Evolutionary conservation across 2,113 vertebrate species (phyloP).

Genomic region (Ifrita kowaldi): DNA sequence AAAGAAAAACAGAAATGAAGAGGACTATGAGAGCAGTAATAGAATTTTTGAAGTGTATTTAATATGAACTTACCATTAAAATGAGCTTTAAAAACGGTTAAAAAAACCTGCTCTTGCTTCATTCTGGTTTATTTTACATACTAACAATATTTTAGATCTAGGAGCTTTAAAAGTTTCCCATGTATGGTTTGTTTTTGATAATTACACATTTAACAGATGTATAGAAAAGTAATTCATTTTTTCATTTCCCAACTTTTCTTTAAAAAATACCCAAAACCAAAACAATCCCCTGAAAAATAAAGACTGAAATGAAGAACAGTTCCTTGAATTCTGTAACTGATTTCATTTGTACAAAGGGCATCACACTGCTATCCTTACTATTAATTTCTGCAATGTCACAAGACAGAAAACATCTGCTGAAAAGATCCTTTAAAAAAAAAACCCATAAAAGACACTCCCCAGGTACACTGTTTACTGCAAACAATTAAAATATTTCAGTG

Average conservation of each 20-base stretch:
- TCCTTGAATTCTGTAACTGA: background rate
- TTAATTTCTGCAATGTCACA: background rate
- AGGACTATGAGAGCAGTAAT: background rate
- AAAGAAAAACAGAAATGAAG: background rate
- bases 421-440: background rate
- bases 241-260: background rate
- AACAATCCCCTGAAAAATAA: background rate
- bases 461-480: background rate
- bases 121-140: background rate
- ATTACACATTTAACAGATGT: background rate
- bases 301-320: background rate
- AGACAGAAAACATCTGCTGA: background rate
- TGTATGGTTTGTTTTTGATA: background rate
- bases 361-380: background rate
- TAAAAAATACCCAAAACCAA: background rate
- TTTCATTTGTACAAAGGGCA: background rate
- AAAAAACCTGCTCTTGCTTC: background rate
- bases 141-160: background rate
- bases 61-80: background rate
- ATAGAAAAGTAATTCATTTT: background rate
- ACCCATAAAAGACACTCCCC: background rate
- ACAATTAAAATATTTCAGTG: background rate
- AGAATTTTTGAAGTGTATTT: background rate
- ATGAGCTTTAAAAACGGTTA: accelerated
- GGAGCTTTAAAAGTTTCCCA: background rate